phyloP scores from a whole-genome alignment of 2,113 vertebrate genomes.

The Pionites leucogaster region DNA sequence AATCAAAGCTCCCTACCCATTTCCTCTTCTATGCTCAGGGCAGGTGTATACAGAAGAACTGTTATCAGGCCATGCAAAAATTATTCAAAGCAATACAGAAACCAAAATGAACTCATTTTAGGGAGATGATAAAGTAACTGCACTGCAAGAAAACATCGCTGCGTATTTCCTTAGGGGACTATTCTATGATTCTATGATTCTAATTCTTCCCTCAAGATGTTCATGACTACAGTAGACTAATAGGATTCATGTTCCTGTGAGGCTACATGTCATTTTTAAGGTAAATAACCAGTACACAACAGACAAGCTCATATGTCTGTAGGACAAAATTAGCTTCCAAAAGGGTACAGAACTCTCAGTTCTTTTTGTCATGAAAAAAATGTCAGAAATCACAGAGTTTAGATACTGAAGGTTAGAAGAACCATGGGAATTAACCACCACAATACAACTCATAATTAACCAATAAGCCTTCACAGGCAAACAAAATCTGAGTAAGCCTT shows the following conservation, averaged over 20 bases:
- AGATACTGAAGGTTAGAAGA: not conserved
- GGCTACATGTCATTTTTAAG: not conserved
- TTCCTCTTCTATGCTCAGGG: not conserved
- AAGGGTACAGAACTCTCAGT: not conserved
- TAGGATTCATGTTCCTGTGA: not conserved
- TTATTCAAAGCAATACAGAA: not conserved
- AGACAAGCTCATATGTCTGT: not conserved
- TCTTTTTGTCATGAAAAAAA: not conserved
- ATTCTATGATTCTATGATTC: too few relatives aligned
- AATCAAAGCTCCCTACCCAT: slow-evolving; percentile 1
- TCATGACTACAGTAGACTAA: not conserved
- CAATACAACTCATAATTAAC: not conserved
- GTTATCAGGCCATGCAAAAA: not conserved
- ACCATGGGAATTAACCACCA: not conserved
- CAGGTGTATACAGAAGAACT: not conserved
- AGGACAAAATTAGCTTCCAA: not conserved
- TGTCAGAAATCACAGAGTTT: not conserved
- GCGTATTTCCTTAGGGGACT: not conserved
- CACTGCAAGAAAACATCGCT: not conserved
- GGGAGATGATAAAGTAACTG: not conserved
- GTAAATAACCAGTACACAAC: not conserved
- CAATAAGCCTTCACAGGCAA: not conserved
- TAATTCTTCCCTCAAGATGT: not conserved
- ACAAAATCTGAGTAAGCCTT: not conserved
- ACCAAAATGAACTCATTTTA: not conserved